Evolutionary conservation across 2,797 vertebrate species (phyloP).

Genomic region (Enteromius treurensis): DNA sequence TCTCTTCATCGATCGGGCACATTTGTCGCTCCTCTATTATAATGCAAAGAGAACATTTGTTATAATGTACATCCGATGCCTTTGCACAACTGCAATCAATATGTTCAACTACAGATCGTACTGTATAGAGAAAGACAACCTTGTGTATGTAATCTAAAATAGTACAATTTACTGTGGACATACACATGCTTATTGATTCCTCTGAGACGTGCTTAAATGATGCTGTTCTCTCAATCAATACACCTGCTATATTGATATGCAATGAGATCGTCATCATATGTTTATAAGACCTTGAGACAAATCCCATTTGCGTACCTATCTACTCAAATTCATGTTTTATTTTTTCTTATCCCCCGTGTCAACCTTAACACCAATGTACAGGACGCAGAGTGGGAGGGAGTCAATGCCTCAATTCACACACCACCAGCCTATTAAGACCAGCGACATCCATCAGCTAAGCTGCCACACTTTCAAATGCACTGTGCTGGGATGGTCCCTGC

Average conservation of each 20-base stretch:
- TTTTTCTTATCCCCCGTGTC: constrained; percentile 18
- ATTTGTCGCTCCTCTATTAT: constrained; percentile 99
- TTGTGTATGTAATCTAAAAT: constrained; percentile 18
- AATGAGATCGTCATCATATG: background rate
- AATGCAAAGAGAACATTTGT: constrained; percentile 99
- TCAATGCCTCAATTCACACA: constrained; percentile 37
- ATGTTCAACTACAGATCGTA: constrained; percentile 68
- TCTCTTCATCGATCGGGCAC: constrained; percentile 98
- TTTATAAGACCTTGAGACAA: background rate
- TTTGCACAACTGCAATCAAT: constrained; percentile 97
- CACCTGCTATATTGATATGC: background rate
- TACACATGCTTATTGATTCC: constrained; percentile 18
- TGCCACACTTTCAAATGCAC: constrained; percentile 38
- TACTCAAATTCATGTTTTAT: constrained; percentile 6
- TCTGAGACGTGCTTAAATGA: background rate
- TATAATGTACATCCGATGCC: constrained; percentile 97
- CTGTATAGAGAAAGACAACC: constrained; percentile 1
- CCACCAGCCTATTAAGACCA: constrained; percentile 29
- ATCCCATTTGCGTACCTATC: background rate
- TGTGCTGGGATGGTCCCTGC: constrained; percentile 42
- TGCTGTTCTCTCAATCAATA: background rate
- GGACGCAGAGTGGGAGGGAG: constrained; percentile 19
- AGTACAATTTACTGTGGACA: background rate
- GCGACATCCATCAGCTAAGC: constrained; percentile 40
- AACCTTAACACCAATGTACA: constrained; percentile 31